Conservation (phyloP, 2,797 vertebrate species). For the Arremon brunneinucha region DNA sequence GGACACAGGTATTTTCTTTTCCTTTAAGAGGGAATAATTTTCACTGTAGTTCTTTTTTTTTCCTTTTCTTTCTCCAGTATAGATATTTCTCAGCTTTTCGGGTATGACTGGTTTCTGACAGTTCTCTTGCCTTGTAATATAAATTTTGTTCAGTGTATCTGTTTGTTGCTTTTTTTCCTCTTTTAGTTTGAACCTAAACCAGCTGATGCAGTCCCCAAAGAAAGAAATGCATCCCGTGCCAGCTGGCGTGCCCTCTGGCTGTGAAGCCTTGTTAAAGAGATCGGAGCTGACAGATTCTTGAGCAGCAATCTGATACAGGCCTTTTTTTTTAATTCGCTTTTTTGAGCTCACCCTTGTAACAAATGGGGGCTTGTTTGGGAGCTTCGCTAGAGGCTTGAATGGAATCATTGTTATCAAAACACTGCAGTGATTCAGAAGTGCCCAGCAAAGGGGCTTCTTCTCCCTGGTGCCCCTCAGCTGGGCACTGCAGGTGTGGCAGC, state of each 20-base stretch:
- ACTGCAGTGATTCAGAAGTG: constrained; percentile 60
- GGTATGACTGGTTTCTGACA: not conserved
- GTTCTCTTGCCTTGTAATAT: not conserved
- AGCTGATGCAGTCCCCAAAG: constrained; percentile 48
- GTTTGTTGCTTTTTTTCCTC: not conserved
- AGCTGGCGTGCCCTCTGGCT: constrained; percentile 63
- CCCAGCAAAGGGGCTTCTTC: constrained; percentile 17
- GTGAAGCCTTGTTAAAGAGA: constrained; percentile 66
- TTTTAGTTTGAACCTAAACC: constrained; percentile 2
- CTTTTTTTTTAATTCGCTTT: constrained; percentile 4
- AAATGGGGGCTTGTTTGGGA: constrained; percentile 67
- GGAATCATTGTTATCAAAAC: constrained; percentile 63
- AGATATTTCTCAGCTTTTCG: not conserved
- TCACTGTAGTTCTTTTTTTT: not conserved
- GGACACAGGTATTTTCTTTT: constrained; percentile 9
- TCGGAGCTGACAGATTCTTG: constrained; percentile 67
- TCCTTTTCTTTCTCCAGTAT: not conserved
- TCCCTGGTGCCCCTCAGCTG: constrained; percentile 50
- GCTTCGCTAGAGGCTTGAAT: constrained; percentile 53
- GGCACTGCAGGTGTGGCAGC: constrained; percentile 60
- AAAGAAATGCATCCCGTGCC: constrained; percentile 15
- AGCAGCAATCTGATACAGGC: constrained; percentile 65
- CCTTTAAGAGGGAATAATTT: not conserved
- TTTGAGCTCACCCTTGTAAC: constrained; percentile 61
- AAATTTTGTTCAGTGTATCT: not conserved